phyloP scores from a whole-genome alignment of 1,140 invertebrate species.

The Scaptomyza montana region DNA sequence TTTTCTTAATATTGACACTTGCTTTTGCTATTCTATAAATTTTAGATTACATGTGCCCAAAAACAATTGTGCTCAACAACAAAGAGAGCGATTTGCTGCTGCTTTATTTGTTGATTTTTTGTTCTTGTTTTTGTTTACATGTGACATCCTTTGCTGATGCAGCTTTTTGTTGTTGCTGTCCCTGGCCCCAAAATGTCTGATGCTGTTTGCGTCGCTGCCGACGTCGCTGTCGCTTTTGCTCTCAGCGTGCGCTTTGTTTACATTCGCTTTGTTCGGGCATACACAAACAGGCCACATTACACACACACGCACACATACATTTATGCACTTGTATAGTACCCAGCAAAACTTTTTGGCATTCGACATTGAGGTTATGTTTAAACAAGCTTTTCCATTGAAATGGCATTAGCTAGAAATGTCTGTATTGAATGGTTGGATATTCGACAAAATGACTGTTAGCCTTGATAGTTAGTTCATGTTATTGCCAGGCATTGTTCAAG shows the following conservation, averaged over 20 bases:
- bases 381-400: neutral
- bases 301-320: slow-evolving; percentile 21
- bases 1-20: slow-evolving; percentile 61
- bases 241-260: slow-evolving; percentile 61
- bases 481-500: neutral
- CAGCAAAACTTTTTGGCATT: slow-evolving; percentile 40
- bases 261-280: slow-evolving; percentile 65
- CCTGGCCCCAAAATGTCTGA: slow-evolving; percentile 75
- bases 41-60: slow-evolving; percentile 71
- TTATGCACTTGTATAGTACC: slow-evolving; percentile 35
- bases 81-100: slow-evolving; percentile 7
- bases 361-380: slow-evolving; percentile 9
- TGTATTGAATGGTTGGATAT: neutral
- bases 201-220: slow-evolving; percentile 39
- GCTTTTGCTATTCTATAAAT: slow-evolving; percentile 71
- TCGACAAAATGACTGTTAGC: neutral
- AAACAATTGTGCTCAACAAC: slow-evolving; percentile 49
- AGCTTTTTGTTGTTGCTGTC: slow-evolving; percentile 47
- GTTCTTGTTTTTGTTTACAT: slow-evolving; percentile 39
- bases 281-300: slow-evolving; percentile 45
- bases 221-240: slow-evolving; percentile 34
- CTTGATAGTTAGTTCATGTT: neutral
- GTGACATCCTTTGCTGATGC: slow-evolving; percentile 62
- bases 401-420: neutral
- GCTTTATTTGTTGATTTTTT: slow-evolving; percentile 46